These are phyloP conservation scores for Probaryconus sp. DNA, from an alignment of 1,140 invertebrate species.

Conservation along the genomic window DNA sequence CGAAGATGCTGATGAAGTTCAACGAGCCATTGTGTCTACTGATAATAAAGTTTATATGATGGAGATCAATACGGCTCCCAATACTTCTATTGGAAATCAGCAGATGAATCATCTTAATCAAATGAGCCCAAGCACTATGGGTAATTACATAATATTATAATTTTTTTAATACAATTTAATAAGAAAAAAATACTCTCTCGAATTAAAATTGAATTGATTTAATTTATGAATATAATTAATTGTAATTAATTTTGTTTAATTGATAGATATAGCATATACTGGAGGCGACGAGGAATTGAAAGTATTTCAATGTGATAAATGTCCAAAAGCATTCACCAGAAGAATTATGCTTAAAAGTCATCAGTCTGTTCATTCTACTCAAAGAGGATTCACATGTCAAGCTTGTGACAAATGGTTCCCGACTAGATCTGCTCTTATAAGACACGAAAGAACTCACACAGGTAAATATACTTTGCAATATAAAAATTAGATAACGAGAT, in stretches of 20 bases:
- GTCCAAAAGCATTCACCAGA: constrained; percentile 80
- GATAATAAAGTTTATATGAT: constrained; percentile 76
- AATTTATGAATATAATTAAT: background rate
- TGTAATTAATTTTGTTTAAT: background rate
- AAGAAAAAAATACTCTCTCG: constrained; percentile 16
- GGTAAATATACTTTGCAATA: constrained; percentile 65
- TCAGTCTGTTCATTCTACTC: constrained; percentile 81
- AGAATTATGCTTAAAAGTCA: constrained; percentile 81
- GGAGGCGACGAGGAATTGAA: constrained; percentile 75
- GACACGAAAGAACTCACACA: constrained; percentile 88
- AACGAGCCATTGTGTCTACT: constrained; percentile 67
- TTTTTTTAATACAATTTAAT: constrained; percentile 2
- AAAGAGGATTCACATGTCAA: constrained; percentile 81
- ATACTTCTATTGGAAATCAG: constrained; percentile 42
- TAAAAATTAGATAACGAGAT: no score
- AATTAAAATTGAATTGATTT: constrained; percentile 1
- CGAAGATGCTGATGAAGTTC: constrained; percentile 74
- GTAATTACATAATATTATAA: constrained; percentile 48
- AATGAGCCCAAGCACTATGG: constrained; percentile 55
- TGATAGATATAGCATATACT: constrained; percentile 41
- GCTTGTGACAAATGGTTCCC: constrained; percentile 90
- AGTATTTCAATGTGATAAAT: constrained; percentile 79
- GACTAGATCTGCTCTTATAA: constrained; percentile 85
- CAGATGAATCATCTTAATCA: constrained; percentile 30
- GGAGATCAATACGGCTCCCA: constrained; percentile 67